These are phyloP conservation scores for Reinhardtius hippoglossoides DNA, from an alignment of 2,113 vertebrate genomes.

Conservation along the genomic window DNA sequence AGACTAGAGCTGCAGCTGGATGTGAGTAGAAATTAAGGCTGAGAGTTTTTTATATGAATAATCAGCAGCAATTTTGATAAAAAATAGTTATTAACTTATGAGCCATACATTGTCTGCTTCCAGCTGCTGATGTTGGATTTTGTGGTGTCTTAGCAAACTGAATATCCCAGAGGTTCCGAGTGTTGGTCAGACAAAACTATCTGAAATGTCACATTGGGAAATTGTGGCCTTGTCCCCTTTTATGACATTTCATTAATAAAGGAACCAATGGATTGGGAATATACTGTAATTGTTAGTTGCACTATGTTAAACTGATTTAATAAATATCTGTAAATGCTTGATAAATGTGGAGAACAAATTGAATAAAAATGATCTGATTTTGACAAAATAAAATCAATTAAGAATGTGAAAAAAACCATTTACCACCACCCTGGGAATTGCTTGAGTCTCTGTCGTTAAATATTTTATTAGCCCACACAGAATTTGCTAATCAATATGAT, in stretches of 20 bases:
- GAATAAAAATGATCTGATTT: slow-evolving; percentile 35
- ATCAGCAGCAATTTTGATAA: neutral
- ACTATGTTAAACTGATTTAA: too few species aligned
- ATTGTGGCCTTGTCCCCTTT: neutral
- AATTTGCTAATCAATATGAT: slow-evolving; percentile 35
- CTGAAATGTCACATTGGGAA: neutral
- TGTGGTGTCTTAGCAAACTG: neutral
- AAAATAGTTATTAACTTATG: neutral
- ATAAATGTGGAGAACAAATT: neutral
- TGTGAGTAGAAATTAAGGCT: slow-evolving; percentile 77
- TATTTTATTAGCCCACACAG: slow-evolving; percentile 36
- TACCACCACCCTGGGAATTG: neutral
- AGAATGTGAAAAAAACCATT: slow-evolving; percentile 9
- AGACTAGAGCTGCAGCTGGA: slow-evolving; percentile 90
- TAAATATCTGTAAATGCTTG: too few species aligned
- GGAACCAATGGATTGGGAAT: neutral
- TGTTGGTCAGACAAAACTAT: neutral
- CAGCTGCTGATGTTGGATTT: neutral
- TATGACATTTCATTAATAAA: neutral
- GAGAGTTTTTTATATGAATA: too few species aligned
- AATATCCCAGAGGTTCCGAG: neutral
- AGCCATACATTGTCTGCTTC: neutral
- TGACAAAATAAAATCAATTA: slow-evolving; percentile 20
- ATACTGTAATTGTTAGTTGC: too few species aligned
- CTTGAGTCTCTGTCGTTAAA: slow-evolving; percentile 34